These are phyloP conservation scores for Chromis chromis DNA, from an alignment of 2,797 vertebrate genomes.

Conservation along the genomic window DNA sequence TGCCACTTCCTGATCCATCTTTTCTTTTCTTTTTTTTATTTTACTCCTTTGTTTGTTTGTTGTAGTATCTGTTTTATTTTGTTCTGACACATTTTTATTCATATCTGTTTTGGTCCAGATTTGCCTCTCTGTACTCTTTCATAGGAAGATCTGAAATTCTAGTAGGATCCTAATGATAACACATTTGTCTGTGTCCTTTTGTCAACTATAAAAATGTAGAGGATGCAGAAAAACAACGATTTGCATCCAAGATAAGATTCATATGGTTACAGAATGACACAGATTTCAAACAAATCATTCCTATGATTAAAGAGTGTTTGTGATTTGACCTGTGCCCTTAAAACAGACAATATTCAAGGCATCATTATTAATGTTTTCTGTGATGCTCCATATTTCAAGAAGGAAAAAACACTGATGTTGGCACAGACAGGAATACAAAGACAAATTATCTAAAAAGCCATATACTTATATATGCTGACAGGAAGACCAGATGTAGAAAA, in stretches of 20 bases:
- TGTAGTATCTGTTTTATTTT: background rate
- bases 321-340: slow-evolving; percentile 12
- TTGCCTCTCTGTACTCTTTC: background rate
- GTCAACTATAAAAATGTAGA: slow-evolving; percentile 5
- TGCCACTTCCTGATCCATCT: background rate
- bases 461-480: background rate
- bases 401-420: background rate
- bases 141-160: background rate
- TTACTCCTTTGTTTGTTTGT: background rate
- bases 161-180: background rate
- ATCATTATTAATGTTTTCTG: slow-evolving; percentile 5
- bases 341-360: background rate
- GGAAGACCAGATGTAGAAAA: background rate
- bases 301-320: slow-evolving; percentile 20
- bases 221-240: slow-evolving; percentile 12
- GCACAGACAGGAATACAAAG: slow-evolving; percentile 1
- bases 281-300: slow-evolving; percentile 15
- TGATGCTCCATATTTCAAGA: background rate
- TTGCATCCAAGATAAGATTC: slow-evolving; percentile 26
- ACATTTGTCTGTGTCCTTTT: slow-evolving; percentile 4
- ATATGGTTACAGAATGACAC: background rate
- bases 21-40: background rate
- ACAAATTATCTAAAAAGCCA: background rate
- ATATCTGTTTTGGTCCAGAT: background rate
- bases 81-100: background rate